A percentile compares a stretch with the other conserved stretches of the same genome.
Conservation (phyloP, 2,888 invertebrate genomes). For the Hermodice carunculata region DNA sequence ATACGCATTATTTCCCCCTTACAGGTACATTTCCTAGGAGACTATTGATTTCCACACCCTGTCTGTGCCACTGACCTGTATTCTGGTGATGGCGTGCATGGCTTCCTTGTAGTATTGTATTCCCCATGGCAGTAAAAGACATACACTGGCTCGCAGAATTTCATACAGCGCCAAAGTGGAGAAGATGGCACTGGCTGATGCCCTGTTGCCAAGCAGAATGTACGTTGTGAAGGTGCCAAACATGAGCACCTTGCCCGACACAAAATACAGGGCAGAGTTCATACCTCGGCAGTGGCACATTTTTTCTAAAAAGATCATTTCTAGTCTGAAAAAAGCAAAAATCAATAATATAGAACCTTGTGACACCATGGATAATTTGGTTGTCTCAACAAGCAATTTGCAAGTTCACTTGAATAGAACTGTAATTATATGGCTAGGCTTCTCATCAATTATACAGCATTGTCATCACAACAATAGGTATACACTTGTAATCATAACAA, state of each 20-base stretch:
- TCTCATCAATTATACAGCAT: too few relatives aligned
- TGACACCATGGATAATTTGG: too few relatives aligned
- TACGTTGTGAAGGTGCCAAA: constrained; percentile 45
- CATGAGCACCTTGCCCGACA: constrained; percentile 49
- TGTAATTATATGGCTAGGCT: too few relatives aligned
- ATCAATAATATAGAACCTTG: too few relatives aligned
- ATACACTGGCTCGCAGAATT: constrained; percentile 45
- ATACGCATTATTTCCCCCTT: too few relatives aligned
- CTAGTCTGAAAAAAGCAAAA: constrained; percentile 22
- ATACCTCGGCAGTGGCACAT: constrained; percentile 40
- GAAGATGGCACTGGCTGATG: constrained; percentile 42
- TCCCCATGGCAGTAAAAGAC: constrained; percentile 49
- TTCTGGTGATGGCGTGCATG: constrained; percentile 37
- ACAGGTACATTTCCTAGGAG: too few relatives aligned
- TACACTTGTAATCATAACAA: too few relatives aligned
- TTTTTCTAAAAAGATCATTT: constrained; percentile 15
- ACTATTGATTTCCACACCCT: too few relatives aligned
- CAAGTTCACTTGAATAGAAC: too few relatives aligned
- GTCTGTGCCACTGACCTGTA: constrained; percentile 50
- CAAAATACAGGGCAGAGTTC: constrained; percentile 46
- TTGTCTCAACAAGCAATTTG: too few relatives aligned
- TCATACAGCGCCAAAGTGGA: constrained; percentile 49
- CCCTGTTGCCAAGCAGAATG: constrained; percentile 34
- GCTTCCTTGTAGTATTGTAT: constrained; percentile 46
- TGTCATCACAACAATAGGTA: too few relatives aligned